These are phyloP conservation scores for Brachionus asplanchnoidis DNA, from an alignment of 1,140 invertebrate genomes.

Conservation along the genomic window DNA sequence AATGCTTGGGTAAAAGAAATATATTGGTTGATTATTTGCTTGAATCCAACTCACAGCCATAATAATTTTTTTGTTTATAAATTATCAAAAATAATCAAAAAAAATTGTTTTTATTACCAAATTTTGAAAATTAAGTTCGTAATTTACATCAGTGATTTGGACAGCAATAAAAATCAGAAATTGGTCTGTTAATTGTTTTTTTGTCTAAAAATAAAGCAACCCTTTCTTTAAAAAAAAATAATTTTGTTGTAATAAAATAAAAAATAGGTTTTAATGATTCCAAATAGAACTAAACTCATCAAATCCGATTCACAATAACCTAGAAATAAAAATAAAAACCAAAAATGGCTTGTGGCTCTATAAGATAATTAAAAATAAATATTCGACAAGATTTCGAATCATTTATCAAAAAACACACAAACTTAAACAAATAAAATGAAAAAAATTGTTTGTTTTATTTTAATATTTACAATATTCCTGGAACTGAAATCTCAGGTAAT, in stretches of 20 bases:
- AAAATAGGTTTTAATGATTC: background rate
- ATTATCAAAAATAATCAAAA: background rate
- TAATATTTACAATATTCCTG: background rate
- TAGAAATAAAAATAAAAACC: background rate
- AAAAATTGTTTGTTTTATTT: background rate
- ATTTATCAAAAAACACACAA: background rate
- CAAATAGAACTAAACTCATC: background rate
- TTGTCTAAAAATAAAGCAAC: background rate
- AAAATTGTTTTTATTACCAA: background rate
- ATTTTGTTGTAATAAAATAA: background rate
- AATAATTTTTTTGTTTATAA: background rate
- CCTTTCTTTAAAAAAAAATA: background rate
- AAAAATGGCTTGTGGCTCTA: conserved; percentile 6
- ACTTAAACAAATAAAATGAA: background rate
- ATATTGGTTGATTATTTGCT: background rate
- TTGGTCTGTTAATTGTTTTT: background rate
- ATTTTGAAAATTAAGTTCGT: background rate
- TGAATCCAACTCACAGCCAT: background rate
- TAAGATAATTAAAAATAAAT: background rate
- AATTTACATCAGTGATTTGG: background rate
- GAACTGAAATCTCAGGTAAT: background rate
- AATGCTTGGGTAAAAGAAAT: background rate
- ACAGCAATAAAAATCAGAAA: background rate
- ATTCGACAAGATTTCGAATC: background rate
- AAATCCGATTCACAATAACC: conserved; percentile 3